phyloP scores from a whole-genome alignment of 2,113 vertebrate species.

The Xiphias gladius region DNA sequence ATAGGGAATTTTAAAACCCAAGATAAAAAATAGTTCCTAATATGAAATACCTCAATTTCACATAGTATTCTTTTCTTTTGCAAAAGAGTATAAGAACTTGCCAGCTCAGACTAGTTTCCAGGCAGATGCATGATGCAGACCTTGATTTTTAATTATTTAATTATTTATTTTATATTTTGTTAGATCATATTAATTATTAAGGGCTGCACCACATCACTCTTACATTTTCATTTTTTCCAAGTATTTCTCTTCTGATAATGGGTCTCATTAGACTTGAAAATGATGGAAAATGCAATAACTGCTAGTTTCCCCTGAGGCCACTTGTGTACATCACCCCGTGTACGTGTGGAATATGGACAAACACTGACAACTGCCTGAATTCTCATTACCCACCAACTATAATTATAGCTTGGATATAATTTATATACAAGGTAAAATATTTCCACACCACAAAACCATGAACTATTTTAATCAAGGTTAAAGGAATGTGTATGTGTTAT shows the following conservation, averaged over 20 bases:
- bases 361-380: slow-evolving; percentile 15
- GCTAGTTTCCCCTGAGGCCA: slow-evolving; percentile 13
- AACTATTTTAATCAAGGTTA: slow-evolving; percentile 19
- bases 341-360: slow-evolving; percentile 33
- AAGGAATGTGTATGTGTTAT: slow-evolving; percentile 15
- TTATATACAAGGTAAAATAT: slow-evolving; percentile 30
- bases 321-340: slow-evolving; percentile 14
- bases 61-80: neutral
- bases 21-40: neutral
- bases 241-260: slow-evolving; percentile 13
- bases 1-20: neutral
- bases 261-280: slow-evolving; percentile 32
- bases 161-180: too few species aligned
- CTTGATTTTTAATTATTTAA: too few species aligned
- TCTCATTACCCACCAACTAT: slow-evolving; percentile 10
- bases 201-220: slow-evolving; percentile 19
- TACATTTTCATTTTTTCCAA: slow-evolving; percentile 14
- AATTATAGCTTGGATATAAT: slow-evolving; percentile 37
- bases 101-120: neutral
- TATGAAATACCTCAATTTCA: neutral
- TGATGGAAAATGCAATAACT: slow-evolving; percentile 20
- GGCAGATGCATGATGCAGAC: neutral
- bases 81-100: neutral
- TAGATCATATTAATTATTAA: too few species aligned
- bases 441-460: slow-evolving; percentile 29